Evolutionary conservation across 2,113 vertebrate species (phyloP), one percentile per base, ranked within the genome.

Genomic region (Willisornis vidua): DNA sequence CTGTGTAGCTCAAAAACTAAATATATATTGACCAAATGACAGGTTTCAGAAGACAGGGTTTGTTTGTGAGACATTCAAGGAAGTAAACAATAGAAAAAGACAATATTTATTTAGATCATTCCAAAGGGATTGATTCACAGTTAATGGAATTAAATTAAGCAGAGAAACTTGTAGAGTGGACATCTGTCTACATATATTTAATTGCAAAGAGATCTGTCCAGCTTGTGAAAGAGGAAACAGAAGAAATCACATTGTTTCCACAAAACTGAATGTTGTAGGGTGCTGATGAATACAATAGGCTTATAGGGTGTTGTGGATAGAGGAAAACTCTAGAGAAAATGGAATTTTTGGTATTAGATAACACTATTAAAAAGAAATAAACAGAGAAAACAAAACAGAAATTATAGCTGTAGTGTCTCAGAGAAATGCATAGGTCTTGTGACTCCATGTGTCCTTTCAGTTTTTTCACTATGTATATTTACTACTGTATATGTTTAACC

Each of bases 1-100:
- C 48, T 93, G 23, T 74, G 46, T 46, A 94, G 33, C 14, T 35
- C 51, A 76, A 86, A 95, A 94, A 25, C 19, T 70, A 85, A 72
- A 87, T 80, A 83, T 46, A 33, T 74, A 91, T 91, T 89, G 81
- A 91, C 55, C 73, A 85, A 88, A 74, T 39, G 75, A 71, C 35
- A 87, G 15, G 7, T 82, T 87, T 94, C 37, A 87, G 83, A 74
- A 76, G 35, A n/a, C 0, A 39, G 18, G 16, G 26, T 28, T 68
- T 48, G 9, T 45, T 77, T 68, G 46, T 66, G 37, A 74, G 33
- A 74, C 33, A 85, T 68, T 92, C 15, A 48, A 92, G 43, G 15
- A 84, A 89, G 5, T 46, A 94, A 89, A 65, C 12, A 87, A 19
- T 15, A 57, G 41, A 68, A 90, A 83, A 71, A 2, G 12, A 59